phyloP scores from a whole-genome alignment of 2,797 vertebrate genomes.

The Melanogrammus aeglefinus region DNA sequence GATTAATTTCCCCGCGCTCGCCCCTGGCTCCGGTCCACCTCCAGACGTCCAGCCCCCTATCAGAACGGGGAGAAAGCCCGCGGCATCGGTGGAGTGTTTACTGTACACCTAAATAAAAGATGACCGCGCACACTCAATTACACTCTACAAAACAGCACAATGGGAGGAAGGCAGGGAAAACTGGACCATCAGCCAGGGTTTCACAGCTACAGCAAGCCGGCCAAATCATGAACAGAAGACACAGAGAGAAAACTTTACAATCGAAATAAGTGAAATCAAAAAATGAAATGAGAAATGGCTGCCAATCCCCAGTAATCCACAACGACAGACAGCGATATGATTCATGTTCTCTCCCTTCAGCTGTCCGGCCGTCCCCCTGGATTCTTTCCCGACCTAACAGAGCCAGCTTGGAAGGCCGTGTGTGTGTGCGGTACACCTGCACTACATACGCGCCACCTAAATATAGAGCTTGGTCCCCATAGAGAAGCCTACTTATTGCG shows the following conservation, averaged over 20 bases:
- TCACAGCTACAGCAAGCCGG: background rate
- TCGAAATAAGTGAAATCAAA: constrained; percentile 38
- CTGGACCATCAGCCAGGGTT: background rate
- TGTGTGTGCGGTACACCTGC: constrained; percentile 58
- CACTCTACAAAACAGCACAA: constrained; percentile 22
- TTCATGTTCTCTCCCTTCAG: background rate
- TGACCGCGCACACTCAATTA: constrained; percentile 27
- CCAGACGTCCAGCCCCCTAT: constrained; percentile 41
- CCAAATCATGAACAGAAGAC: background rate
- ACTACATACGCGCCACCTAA: constrained; percentile 66
- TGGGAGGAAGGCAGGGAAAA: background rate
- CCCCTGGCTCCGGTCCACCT: constrained; percentile 25
- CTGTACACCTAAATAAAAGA: constrained; percentile 36
- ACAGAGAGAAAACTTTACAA: constrained; percentile 24
- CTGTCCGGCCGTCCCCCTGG: constrained; percentile 10
- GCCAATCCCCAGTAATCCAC: background rate
- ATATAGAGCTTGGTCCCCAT: constrained; percentile 59
- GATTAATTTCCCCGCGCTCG: background rate
- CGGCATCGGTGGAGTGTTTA: constrained; percentile 39
- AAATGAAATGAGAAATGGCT: background rate
- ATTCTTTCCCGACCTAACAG: constrained; percentile 28
- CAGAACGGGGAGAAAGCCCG: constrained; percentile 25
- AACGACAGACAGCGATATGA: background rate
- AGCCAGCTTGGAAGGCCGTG: constrained; percentile 61
- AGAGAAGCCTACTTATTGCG: constrained; percentile 42